phyloP scores from a whole-genome alignment of 2,888 invertebrate species.

The Petrophora chlorosata region DNA sequence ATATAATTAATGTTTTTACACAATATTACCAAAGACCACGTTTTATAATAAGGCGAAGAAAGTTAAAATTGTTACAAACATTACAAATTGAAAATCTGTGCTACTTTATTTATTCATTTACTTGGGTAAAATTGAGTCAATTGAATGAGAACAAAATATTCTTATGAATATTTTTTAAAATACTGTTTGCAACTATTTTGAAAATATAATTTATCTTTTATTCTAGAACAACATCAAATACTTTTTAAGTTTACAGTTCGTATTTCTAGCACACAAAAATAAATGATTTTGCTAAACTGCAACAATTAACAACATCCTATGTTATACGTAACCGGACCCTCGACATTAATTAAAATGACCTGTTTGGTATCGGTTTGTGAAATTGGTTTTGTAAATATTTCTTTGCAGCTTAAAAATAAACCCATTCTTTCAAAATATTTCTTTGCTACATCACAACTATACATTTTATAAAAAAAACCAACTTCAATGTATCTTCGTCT shows the following conservation, averaged over 20 bases:
- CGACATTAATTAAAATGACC: background rate
- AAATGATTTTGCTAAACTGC: conserved; percentile 59
- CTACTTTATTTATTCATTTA: background rate
- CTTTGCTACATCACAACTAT: too few relatives aligned
- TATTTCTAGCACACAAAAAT: conserved; percentile 58
- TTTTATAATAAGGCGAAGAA: background rate
- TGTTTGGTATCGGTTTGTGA: background rate
- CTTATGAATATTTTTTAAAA: conserved; percentile 22
- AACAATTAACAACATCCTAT: conserved; percentile 61
- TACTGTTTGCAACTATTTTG: conserved; percentile 24
- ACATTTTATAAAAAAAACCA: too few relatives aligned
- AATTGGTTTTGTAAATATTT: too few relatives aligned
- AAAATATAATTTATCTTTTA: conserved; percentile 47
- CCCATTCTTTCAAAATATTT: too few relatives aligned
- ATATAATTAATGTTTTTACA: background rate
- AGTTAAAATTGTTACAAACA: background rate
- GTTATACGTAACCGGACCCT: conserved; percentile 31
- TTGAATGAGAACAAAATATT: conserved; percentile 7
- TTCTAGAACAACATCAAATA: conserved; percentile 56
- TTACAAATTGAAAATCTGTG: conserved; percentile 6
- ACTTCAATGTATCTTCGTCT: too few relatives aligned
- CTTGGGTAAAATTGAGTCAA: background rate
- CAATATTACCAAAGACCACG: background rate
- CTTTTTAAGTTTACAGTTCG: conserved; percentile 49
- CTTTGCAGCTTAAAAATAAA: too few relatives aligned